A percentile compares a stretch with the other conserved stretches of the same genome.
These are phyloP conservation scores for Tridacna gigas DNA, from an alignment of 2,888 invertebrate genomes.

Conservation along the genomic window DNA sequence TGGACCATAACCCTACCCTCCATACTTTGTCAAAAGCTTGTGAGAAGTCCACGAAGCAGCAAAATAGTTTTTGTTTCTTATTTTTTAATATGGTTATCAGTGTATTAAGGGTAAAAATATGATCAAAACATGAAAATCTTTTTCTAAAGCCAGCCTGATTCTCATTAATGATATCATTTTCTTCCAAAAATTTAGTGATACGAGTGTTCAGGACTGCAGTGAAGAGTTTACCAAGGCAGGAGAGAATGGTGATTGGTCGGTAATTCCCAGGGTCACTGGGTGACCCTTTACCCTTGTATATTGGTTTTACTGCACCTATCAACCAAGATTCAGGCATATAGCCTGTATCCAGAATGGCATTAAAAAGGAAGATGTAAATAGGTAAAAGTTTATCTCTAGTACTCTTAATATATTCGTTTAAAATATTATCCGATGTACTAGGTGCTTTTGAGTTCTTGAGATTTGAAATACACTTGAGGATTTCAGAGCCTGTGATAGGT, in stretches of 20 bases:
- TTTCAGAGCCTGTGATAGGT: slow-evolving; percentile 33
- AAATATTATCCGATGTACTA: slow-evolving; percentile 34
- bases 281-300: not conserved
- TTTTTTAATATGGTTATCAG: too few relatives aligned
- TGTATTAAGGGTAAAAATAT: too few relatives aligned
- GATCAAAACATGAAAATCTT: too few relatives aligned
- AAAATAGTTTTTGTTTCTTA: too few relatives aligned
- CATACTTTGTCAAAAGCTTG: too few relatives aligned
- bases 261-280: not conserved
- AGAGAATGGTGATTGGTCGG: slow-evolving; percentile 13
- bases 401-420: slow-evolving; percentile 53
- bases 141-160: not conserved
- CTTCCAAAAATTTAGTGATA: slow-evolving; percentile 17
- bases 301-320: not conserved
- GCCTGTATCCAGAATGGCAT: slow-evolving; percentile 37
- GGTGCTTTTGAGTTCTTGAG: slow-evolving; percentile 43
- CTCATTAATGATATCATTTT: not conserved
- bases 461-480: slow-evolving; percentile 29
- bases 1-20: too few relatives aligned
- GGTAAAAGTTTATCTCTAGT: too few relatives aligned
- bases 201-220: slow-evolving; percentile 38
- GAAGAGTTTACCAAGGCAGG: slow-evolving; percentile 45
- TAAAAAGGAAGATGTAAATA: slow-evolving; percentile 36
- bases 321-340: too few relatives aligned
- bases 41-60: too few relatives aligned